phyloP scores from a whole-genome alignment of 1,140 invertebrate genomes.

The Drosophila trapezifrons region DNA sequence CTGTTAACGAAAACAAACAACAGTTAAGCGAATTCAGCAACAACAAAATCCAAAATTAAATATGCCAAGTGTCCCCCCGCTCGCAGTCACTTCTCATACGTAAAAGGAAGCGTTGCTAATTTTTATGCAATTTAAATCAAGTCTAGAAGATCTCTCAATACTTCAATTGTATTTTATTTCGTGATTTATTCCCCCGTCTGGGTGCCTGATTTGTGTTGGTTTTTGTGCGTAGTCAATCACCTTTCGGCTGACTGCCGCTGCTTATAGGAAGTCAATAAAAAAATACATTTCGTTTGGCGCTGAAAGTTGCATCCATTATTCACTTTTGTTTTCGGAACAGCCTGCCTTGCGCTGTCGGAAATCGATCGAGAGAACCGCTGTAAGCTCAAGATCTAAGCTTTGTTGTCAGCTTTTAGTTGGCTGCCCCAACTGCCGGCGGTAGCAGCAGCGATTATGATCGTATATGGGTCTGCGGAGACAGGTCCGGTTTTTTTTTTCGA shows the following conservation, averaged over 20 bases:
- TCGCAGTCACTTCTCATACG: slow-evolving; percentile 14
- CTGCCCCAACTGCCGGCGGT: slow-evolving; percentile 50
- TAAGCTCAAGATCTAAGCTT: slow-evolving; percentile 68
- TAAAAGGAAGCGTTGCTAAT: slow-evolving; percentile 68
- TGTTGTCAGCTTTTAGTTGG: slow-evolving; percentile 47
- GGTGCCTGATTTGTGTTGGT: slow-evolving; percentile 29
- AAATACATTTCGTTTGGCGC: slow-evolving; percentile 51
- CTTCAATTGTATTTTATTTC: slow-evolving; percentile 27
- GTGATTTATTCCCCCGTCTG: slow-evolving; percentile 30
- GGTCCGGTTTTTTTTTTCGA: slow-evolving; percentile 75
- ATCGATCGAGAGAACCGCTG: slow-evolving; percentile 65
- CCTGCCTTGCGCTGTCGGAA: slow-evolving; percentile 75
- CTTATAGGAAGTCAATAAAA: slow-evolving; percentile 78
- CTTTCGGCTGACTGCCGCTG: slow-evolving; percentile 66
- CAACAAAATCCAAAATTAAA: slow-evolving; percentile 58
- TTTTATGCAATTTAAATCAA: slow-evolving; percentile 53
- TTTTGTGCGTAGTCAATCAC: slow-evolving; percentile 73
- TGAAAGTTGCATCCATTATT: slow-evolving; percentile 61
- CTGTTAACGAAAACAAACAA: slow-evolving; percentile 79
- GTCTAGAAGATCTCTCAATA: slow-evolving; percentile 61
- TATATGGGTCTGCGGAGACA: slow-evolving; percentile 76
- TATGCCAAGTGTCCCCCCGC: slow-evolving; percentile 44
- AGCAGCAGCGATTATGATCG: slow-evolving; percentile 70
- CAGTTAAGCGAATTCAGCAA: slow-evolving; percentile 69
- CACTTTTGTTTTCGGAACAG: slow-evolving; percentile 42